These are phyloP conservation scores for Alosa alosa DNA, from an alignment of 2,113 vertebrate genomes.

Conservation along the genomic window DNA sequence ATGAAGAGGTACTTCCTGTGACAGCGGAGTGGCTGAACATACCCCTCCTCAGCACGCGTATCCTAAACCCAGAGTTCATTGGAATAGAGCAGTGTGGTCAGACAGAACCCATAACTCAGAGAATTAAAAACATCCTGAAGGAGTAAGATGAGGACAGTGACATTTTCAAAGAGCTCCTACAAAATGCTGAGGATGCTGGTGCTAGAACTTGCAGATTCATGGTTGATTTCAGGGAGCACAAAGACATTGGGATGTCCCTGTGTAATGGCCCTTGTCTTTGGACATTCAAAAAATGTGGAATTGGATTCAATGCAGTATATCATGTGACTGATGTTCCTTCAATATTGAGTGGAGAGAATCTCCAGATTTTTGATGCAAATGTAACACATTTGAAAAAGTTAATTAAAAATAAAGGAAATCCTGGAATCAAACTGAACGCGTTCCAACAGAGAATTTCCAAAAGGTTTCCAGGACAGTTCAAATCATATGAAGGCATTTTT, in stretches of 20 bases:
- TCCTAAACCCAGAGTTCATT: conserved; percentile 71
- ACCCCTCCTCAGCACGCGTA: conserved; percentile 69
- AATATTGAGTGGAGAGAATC: conserved; percentile 71
- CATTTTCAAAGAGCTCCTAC: conserved; percentile 82
- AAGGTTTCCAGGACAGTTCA: conserved; percentile 80
- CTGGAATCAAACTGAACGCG: conserved; percentile 78
- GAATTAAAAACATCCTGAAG: conserved; percentile 80
- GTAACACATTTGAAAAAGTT: conserved; percentile 79
- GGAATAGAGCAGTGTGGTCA: conserved; percentile 76
- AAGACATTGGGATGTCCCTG: conserved; percentile 73
- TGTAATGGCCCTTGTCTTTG: conserved; percentile 85
- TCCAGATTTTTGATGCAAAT: conserved; percentile 84
- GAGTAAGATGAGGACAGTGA: conserved; percentile 79
- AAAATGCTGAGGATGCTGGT: conserved; percentile 84
- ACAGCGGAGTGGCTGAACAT: conserved; percentile 71
- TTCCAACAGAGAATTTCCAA: conserved; percentile 57
- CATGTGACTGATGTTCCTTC: conserved; percentile 80
- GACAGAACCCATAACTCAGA: conserved; percentile 76
- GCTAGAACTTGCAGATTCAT: conserved; percentile 76
- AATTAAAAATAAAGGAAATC: conserved; percentile 63
- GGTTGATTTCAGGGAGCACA: conserved; percentile 76
- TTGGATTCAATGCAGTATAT: conserved; percentile 84
- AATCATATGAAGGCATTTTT: conserved; percentile 75
- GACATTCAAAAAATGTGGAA: conserved; percentile 82
- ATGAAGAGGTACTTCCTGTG: conserved; percentile 71